These are phyloP conservation scores for Cynopterus brachyotis DNA, from an alignment of 2,113 vertebrate species.

Conservation along the genomic window DNA sequence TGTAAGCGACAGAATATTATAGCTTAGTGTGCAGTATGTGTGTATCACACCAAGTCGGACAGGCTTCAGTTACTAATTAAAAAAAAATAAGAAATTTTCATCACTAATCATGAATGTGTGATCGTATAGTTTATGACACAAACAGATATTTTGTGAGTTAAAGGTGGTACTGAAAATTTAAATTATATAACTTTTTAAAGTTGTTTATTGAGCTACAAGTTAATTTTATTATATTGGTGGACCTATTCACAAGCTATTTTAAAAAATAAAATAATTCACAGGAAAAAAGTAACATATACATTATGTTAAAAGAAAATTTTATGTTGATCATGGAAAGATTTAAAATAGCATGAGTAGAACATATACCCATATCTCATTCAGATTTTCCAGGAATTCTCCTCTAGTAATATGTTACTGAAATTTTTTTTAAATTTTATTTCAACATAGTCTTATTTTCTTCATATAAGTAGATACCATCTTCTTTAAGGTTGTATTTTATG, in stretches of 20 bases:
- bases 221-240: not conserved
- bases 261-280: not conserved
- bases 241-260: not conserved
- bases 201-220: not conserved
- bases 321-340: not conserved
- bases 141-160: not conserved
- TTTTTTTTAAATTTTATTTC: constrained; percentile 3
- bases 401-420: not conserved
- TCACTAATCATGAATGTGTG: not conserved
- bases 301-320: constrained; percentile 7
- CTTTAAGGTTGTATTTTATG: not conserved
- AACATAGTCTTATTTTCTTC: not conserved
- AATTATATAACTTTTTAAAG: not conserved
- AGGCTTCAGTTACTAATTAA: not conserved
- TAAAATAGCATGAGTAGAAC: not conserved
- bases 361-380: not conserved
- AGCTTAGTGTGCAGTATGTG: not conserved
- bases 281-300: not conserved
- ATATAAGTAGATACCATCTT: not conserved
- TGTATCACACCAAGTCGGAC: not conserved
- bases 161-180: constrained; percentile 3
- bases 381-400: not conserved
- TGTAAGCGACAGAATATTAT: not conserved
- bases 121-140: not conserved
- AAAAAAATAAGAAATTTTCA: not conserved